Evolutionary conservation across 1,140 invertebrate genomes (phyloP).

Genomic region (Drosophila chauvacae): DNA sequence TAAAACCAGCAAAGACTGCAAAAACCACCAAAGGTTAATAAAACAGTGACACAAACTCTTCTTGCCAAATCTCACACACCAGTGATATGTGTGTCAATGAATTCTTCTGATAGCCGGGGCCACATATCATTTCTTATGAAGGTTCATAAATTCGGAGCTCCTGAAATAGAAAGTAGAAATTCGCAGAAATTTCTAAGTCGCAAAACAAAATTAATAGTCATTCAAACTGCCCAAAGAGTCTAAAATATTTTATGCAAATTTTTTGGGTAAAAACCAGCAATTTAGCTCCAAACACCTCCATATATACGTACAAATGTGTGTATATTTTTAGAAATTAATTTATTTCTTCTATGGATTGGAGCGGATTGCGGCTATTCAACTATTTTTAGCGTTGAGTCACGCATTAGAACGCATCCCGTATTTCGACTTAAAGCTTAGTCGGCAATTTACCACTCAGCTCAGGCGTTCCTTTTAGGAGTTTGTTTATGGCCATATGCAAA

Average conservation of each 20-base stretch:
- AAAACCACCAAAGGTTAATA: slow-evolving; percentile 4
- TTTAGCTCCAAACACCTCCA: slow-evolving; percentile 48
- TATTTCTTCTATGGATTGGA: slow-evolving; percentile 16
- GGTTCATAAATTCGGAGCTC: slow-evolving; percentile 37
- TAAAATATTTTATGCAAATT: slow-evolving; percentile 73
- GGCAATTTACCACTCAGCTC: not conserved
- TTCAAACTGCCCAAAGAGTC: slow-evolving; percentile 25
- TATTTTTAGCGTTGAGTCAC: slow-evolving; percentile 78
- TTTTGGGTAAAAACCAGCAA: slow-evolving; percentile 63
- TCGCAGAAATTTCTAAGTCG: slow-evolving; percentile 48
- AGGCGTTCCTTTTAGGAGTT: slow-evolving; percentile 19
- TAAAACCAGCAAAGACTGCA: not conserved
- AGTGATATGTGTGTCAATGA: slow-evolving; percentile 61
- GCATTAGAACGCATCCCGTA: slow-evolving; percentile 42
- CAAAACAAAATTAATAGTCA: slow-evolving; percentile 40
- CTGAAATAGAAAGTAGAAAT: slow-evolving; percentile 73
- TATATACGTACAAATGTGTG: slow-evolving; percentile 20
- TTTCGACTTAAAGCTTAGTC: slow-evolving; percentile 31
- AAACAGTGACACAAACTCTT: slow-evolving; percentile 49
- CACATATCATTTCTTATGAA: slow-evolving; percentile 17
- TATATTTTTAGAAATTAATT: slow-evolving; percentile 43
- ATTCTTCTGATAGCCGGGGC: slow-evolving; percentile 8
- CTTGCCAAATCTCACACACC: slow-evolving; percentile 29
- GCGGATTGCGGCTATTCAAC: slow-evolving; percentile 36
- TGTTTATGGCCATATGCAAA: slow-evolving; percentile 59